A percentile compares a stretch with the other conserved stretches of the same genome.
These are phyloP conservation scores for Myrmecobius fasciatus DNA, from an alignment of 2,113 vertebrate species.

Conservation along the genomic window DNA sequence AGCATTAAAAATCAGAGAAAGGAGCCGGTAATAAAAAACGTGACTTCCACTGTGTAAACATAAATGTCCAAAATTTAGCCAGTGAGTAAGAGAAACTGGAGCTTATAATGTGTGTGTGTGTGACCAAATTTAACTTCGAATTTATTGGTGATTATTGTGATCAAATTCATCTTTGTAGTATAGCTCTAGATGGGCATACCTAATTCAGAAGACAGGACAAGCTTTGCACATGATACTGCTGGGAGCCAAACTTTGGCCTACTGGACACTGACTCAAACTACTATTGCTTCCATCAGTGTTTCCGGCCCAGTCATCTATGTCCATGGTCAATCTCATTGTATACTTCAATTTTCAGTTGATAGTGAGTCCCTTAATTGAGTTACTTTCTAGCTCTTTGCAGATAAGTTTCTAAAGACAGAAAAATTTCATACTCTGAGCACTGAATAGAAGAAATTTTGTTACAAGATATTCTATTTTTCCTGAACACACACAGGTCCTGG, in stretches of 20 bases:
- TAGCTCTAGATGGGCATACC: background rate
- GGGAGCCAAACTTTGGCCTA: background rate
- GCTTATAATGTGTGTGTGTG: background rate
- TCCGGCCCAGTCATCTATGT: background rate
- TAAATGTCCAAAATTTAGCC: background rate
- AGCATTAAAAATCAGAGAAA: background rate
- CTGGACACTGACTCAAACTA: background rate
- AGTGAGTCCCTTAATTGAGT: background rate
- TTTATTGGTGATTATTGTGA: background rate
- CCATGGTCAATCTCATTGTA: background rate
- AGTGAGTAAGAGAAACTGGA: background rate
- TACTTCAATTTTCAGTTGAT: background rate
- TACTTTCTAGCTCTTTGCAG: constrained; percentile 88
- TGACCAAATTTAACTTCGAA: background rate
- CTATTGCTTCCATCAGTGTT: background rate
- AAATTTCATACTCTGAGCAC: constrained; percentile 95
- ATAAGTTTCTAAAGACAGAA: constrained; percentile 95
- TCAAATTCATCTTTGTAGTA: background rate
- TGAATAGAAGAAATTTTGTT: constrained; percentile 92
- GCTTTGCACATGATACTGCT: background rate
- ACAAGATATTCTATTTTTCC: constrained; percentile 91
- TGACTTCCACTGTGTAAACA: background rate
- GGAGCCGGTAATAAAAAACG: background rate
- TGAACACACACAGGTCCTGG: constrained; percentile 90
- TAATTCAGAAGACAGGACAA: background rate